A percentile compares a stretch with the other conserved stretches of the same genome.
Conservation (phyloP, 2,888 invertebrate genomes). For the Cerastis leucographa region DNA sequence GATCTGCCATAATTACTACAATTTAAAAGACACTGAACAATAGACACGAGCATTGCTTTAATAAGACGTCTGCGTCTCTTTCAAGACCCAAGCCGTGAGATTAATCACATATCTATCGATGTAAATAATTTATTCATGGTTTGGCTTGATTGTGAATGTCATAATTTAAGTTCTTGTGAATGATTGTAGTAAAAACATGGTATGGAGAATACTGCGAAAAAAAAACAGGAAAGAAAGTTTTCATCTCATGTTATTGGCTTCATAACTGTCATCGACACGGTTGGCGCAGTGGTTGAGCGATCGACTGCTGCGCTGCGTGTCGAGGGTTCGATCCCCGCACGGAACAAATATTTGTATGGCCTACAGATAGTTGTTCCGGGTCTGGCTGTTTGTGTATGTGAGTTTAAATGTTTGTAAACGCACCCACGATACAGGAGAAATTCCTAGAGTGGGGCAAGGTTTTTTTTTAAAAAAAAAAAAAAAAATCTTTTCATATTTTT, state of each 20-base stretch:
- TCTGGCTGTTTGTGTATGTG: too few species aligned
- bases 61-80: neutral
- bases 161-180: neutral
- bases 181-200: neutral
- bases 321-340: too few species aligned
- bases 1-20: neutral
- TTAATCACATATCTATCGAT: neutral
- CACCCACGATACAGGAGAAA: too few species aligned
- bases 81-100: neutral
- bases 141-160: conserved; percentile 2
- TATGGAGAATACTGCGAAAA: neutral
- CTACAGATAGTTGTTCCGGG: too few species aligned
- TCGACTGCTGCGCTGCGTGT: too few species aligned
- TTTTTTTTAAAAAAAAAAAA: too few species aligned
- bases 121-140: conserved; percentile 15
- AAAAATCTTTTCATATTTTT: too few species aligned
- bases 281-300: neutral
- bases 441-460: too few species aligned
- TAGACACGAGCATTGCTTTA: neutral
- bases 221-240: too few species aligned
- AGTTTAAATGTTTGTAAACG: too few species aligned
- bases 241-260: too few species aligned
- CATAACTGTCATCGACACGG: neutral
- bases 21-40: conserved; percentile 11
- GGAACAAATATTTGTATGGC: too few species aligned